These are phyloP conservation scores for Rhyacophila evoluta DNA, from an alignment of 2,888 invertebrate species.

Conservation along the genomic window DNA sequence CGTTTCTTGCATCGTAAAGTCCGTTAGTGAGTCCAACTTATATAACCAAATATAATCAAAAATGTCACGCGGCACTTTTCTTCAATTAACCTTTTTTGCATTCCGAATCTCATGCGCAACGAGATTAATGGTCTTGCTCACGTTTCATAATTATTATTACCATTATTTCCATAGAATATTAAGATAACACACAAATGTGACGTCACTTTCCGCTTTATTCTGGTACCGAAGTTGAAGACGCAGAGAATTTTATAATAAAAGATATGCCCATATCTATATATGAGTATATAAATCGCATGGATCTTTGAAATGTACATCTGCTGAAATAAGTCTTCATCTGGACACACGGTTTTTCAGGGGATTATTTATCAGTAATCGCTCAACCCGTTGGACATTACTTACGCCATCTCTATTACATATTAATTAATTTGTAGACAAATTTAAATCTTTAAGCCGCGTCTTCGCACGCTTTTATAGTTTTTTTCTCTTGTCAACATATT, in stretches of 20 bases:
- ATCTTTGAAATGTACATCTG: too few relatives aligned
- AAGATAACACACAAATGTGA: constrained; percentile 4
- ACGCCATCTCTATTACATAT: too few relatives aligned
- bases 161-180: constrained; percentile 6
- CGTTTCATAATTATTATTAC: constrained; percentile 1
- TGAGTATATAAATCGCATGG: too few relatives aligned
- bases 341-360: too few relatives aligned
- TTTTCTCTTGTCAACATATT: too few relatives aligned
- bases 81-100: constrained; percentile 24
- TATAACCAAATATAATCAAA: constrained; percentile 15
- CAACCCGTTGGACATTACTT: too few relatives aligned
- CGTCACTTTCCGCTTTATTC: constrained; percentile 5
- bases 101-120: constrained; percentile 17
- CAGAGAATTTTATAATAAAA: not conserved
- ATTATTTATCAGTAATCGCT: too few relatives aligned
- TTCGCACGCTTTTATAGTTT: too few relatives aligned
- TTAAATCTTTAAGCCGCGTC: too few relatives aligned
- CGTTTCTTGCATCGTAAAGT: not conserved
- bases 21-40: not conserved
- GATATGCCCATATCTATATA: not conserved
- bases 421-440: too few relatives aligned
- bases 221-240: not conserved
- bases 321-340: too few relatives aligned
- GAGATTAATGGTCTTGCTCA: not conserved
- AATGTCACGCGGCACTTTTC: constrained; percentile 19